Percentiles rank a stretch among this genome's conserved stretches.
Evolutionary conservation across 2,888 invertebrate genomes (phyloP).

Genomic region (Cylindroiulus punctatus): DNA sequence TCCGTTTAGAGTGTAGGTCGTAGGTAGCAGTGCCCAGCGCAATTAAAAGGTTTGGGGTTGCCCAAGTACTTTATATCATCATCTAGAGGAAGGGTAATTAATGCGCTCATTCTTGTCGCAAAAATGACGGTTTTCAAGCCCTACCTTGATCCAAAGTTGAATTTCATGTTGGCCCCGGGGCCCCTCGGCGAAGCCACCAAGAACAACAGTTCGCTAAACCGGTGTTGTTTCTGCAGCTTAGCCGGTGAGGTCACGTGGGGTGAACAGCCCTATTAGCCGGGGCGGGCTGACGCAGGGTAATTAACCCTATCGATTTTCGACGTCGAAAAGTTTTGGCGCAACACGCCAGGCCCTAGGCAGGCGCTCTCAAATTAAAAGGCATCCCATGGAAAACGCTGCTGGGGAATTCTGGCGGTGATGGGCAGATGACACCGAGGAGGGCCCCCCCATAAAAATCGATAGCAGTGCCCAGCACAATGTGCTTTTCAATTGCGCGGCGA

Average conservation of each 20-base stretch:
- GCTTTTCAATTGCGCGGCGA: constrained; percentile 18
- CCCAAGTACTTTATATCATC: too few species aligned
- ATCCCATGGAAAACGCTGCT: background rate
- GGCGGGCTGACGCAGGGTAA: background rate
- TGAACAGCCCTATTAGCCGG: constrained; percentile 7
- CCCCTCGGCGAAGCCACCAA: background rate
- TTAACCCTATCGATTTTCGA: background rate
- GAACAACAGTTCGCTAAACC: background rate
- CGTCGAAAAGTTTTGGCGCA: background rate
- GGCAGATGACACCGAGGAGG: background rate
- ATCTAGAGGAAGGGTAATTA: too few species aligned
- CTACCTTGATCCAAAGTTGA: background rate
- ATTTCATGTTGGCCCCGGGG: background rate
- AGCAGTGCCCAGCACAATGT: background rate
- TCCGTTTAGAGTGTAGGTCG: too few species aligned
- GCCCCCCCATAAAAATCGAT: background rate
- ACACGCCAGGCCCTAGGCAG: background rate
- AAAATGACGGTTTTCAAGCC: too few species aligned
- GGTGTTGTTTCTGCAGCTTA: background rate
- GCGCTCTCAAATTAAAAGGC: background rate
- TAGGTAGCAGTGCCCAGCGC: too few species aligned
- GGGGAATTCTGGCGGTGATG: background rate
- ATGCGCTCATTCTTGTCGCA: too few species aligned
- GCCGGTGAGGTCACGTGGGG: background rate
- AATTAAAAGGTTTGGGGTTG: too few species aligned